Base-by-base conservation (phyloP, 2,113 vertebrate genomes). In the Conger conger region DNA sequence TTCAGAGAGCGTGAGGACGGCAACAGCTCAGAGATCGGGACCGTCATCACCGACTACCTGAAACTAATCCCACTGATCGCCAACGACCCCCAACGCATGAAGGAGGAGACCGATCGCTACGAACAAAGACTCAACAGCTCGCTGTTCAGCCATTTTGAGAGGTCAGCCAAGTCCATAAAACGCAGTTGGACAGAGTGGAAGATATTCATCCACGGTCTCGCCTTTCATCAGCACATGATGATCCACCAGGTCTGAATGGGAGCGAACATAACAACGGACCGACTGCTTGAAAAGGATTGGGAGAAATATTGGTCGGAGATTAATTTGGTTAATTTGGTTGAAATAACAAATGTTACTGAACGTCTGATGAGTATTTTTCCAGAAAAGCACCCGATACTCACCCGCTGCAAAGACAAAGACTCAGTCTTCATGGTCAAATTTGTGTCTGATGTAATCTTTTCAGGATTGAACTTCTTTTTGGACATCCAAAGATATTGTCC, bases 201-300 rank as follows among this genome's bases (percentile, higher is more conserved):
- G 93, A 94, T 84, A 95, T 93, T 94, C 33, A 94, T 86, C 89
- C 57, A 88, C 0, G 95, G 94, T 42, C 92, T 93, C 17, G 93
- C 92, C 0, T n/a, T 95, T 86, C 93, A 95, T 83, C 89, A 95
- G 38, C 95, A 95, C 87, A 83, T 95, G 60, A 93, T 93, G 81
- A 90, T 95, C 68, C 95, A 95, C 45, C 92, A 94, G 88, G 93
- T 93, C 4, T 92, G 94, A n/a, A 85, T 94, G 37, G 33, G 88
- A 1, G 94, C 93, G 20, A 3, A 60, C 18, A 60, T 18, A 60
- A 13, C 57, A 16, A 4, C 5, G 50, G 50, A 53, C 5, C 50
- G 15, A 53, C 50, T 53, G 50, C 5, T 53, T 5, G 50, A 53
- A 53, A 53, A 53, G n/a, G n/a, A n/a, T 53, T 53, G 50, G 16